Base-by-base conservation (phyloP, 2,888 invertebrate species). In the Spodoptera exigua region DNA sequence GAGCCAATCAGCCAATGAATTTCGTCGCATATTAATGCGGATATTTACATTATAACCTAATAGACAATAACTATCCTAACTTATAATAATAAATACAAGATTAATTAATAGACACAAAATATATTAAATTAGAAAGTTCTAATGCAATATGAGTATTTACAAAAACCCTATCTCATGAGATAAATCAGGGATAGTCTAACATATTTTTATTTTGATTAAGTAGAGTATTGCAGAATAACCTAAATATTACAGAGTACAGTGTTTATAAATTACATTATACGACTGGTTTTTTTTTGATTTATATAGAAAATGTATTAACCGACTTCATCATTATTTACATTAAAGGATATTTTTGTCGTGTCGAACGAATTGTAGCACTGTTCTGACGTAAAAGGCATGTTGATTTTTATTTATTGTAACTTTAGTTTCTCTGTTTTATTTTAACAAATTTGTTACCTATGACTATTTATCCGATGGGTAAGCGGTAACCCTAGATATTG, bases 161-260 rank as follows among this genome's bases (percentile, higher is more conserved):
- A 57, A 47, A 46, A 57, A 52, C 11, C 37, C 43, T 62, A 67
- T 66, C 68, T 76, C 76, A 76, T 76, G 76, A 76, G 76, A 76
- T 76, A 76, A 77, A 76, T 70, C 76, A 76, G 76, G 65, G 76
- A 76, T 61, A 70, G 58, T 41, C 37, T 32, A 61, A 18, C 40
- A 35, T 36, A 35, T 16, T 36, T 12, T 2, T 34, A 17, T 18
- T 14, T n/a, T 27, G 39, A 1, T 18, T 16, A 32, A 14, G 3
- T 32, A n/a, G 27, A 27, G 27, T 27, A 27, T 27, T 27, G 27
- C 9, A 27, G 27, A 27, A 27, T 27, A 27, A 27, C 27, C 17
- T 58, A 37, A 58, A 18, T 58, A 18, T 11, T 27, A 27, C 27
- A 27, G 27, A 27, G 27, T 27, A 9, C 9, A 27, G 9, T 21